Percentiles rank a stretch among this genome's conserved stretches.
phyloP scores from a whole-genome alignment of 2,888 invertebrate species.

The Polymixis flavicincta region DNA sequence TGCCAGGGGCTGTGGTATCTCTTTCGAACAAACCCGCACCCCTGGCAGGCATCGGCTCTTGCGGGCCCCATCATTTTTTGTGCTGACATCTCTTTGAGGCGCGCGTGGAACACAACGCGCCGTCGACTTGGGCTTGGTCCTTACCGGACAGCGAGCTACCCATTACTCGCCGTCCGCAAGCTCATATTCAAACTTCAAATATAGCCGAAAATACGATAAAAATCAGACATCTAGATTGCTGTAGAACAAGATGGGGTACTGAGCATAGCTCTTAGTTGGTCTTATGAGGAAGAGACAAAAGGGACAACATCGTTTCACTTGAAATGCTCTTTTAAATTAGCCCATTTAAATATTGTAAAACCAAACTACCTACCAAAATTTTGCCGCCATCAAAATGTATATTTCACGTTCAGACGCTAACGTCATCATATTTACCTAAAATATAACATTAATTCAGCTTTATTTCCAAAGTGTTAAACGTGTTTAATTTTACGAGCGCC shows the following conservation, averaged over 20 bases:
- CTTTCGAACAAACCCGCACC: too few species aligned
- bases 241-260: neutral
- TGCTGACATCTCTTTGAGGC: too few species aligned
- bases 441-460: conserved; percentile 58
- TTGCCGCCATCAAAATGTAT: conserved; percentile 27
- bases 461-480: conserved; percentile 61
- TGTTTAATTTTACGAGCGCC: conserved; percentile 59
- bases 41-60: too few species aligned
- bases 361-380: neutral
- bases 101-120: too few species aligned
- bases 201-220: neutral
- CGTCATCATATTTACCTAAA: conserved; percentile 58
- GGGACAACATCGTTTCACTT: neutral
- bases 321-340: neutral
- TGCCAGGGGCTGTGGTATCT: too few species aligned
- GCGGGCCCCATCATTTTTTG: too few species aligned
- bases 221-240: neutral
- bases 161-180: too few species aligned
- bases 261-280: neutral
- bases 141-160: too few species aligned
- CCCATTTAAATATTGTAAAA: conserved; percentile 10
- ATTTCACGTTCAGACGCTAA: conserved; percentile 43
- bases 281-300: neutral
- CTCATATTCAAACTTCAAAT: too few species aligned
- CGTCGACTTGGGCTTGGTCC: too few species aligned